Conservation (phyloP, 2,113 vertebrate species). For the Calidris pugnax region DNA sequence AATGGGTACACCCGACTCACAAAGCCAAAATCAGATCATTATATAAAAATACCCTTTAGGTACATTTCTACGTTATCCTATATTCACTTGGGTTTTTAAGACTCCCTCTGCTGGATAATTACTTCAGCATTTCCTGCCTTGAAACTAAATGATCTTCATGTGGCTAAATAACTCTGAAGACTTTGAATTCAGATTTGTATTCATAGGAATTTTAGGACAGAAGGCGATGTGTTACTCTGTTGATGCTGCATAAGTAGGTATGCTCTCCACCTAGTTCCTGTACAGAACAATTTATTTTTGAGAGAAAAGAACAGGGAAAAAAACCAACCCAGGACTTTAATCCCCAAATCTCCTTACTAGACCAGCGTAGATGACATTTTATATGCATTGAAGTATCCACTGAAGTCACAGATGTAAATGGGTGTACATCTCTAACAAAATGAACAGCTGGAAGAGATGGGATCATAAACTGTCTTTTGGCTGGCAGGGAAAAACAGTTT, state of each 20-base stretch:
- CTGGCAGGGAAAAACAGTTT: neutral
- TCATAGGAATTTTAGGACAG: neutral
- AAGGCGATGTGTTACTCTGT: neutral
- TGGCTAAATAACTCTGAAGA: neutral
- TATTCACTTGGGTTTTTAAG: neutral
- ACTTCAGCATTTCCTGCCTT: neutral
- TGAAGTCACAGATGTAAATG: neutral
- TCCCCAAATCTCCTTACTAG: neutral
- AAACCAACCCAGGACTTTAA: neutral
- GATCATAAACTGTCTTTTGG: neutral
- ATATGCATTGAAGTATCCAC: neutral
- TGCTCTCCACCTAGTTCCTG: neutral
- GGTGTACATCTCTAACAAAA: neutral
- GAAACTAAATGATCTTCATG: neutral
- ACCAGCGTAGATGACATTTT: neutral
- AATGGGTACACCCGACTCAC: neutral
- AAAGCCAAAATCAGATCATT: neutral
- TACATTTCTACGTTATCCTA: neutral
- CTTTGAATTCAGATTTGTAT: neutral
- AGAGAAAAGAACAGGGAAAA: neutral
- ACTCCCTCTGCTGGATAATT: constrained; percentile 5
- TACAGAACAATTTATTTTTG: neutral
- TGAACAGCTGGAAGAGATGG: neutral
- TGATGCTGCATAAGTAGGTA: neutral
- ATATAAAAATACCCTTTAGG: neutral